Percentiles rank a stretch among this genome's conserved stretches.
phyloP scores from a whole-genome alignment of 2,797 vertebrate genomes.

The Lagocephalus sceleratus region DNA sequence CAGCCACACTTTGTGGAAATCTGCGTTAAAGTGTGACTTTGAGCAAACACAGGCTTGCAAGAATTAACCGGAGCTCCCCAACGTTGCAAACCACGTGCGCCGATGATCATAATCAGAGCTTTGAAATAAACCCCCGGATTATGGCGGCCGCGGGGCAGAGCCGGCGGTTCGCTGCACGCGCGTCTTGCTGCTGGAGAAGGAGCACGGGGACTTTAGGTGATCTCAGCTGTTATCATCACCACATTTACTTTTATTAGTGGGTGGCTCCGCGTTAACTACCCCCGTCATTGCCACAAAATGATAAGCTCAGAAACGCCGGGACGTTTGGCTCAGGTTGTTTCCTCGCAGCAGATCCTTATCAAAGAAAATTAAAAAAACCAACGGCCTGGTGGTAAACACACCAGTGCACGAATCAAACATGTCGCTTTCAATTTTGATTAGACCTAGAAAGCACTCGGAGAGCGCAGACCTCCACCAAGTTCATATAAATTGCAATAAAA shows the following conservation, averaged over 20 bases:
- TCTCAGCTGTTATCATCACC: constrained; percentile 55
- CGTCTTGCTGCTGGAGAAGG: constrained; percentile 57
- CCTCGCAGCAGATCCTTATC: constrained; percentile 4
- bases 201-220: constrained; percentile 49
- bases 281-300: constrained; percentile 44
- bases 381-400: neutral
- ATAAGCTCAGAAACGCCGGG: constrained; percentile 36
- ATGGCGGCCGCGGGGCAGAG: constrained; percentile 43
- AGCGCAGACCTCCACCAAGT: no score
- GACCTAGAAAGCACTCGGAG: no score
- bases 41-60: constrained; percentile 19
- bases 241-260: constrained; percentile 55
- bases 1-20: constrained; percentile 12
- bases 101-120: constrained; percentile 49
- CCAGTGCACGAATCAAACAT: neutral
- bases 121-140: constrained; percentile 52
- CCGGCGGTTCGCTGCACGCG: constrained; percentile 54
- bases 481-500: no score
- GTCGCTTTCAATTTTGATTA: no score
- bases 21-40: constrained; percentile 19
- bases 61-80: constrained; percentile 24
- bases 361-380: constrained; percentile 10
- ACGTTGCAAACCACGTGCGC: constrained; percentile 37
- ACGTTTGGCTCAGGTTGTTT: constrained; percentile 24
- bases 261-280: constrained; percentile 42